Evolutionary conservation across 1,140 invertebrate species (phyloP).

Genomic region (Pomacea maculata): DNA sequence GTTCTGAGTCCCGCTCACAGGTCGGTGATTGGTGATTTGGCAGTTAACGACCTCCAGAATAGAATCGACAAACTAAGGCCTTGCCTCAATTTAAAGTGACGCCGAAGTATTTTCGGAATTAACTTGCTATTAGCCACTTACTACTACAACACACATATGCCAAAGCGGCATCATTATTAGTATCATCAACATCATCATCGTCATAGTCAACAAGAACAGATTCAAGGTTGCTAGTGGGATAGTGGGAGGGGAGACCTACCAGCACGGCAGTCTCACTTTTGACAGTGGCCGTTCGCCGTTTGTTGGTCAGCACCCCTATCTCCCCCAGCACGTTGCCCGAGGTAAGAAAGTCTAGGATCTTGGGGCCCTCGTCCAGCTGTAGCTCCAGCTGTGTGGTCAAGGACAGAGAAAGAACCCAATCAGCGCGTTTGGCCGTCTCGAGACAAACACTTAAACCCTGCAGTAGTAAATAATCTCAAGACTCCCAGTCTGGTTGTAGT

Average conservation of each 20-base stretch:
- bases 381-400: neutral
- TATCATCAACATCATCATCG: too few relatives aligned
- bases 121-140: neutral
- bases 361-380: conserved; percentile 7
- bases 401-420: too few relatives aligned
- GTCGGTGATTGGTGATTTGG: too few relatives aligned
- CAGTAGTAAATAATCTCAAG: too few relatives aligned
- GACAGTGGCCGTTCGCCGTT: conserved; percentile 55
- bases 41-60: too few relatives aligned
- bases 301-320: conserved; percentile 61
- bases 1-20: too few relatives aligned
- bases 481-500: too few relatives aligned
- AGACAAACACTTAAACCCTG: too few relatives aligned
- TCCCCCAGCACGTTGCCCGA: conserved; percentile 66
- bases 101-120: neutral
- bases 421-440: too few relatives aligned
- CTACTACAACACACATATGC: too few relatives aligned
- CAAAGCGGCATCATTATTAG: too few relatives aligned
- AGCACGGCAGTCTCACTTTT: conserved; percentile 66
- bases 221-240: neutral
- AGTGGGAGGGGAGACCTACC: conserved; percentile 34
- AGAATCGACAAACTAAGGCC: too few relatives aligned
- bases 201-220: neutral
- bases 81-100: neutral
- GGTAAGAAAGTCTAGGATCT: conserved; percentile 62